These are phyloP conservation scores for Onychostoma macrolepis DNA, from an alignment of 2,113 vertebrate species.

Conservation along the genomic window DNA sequence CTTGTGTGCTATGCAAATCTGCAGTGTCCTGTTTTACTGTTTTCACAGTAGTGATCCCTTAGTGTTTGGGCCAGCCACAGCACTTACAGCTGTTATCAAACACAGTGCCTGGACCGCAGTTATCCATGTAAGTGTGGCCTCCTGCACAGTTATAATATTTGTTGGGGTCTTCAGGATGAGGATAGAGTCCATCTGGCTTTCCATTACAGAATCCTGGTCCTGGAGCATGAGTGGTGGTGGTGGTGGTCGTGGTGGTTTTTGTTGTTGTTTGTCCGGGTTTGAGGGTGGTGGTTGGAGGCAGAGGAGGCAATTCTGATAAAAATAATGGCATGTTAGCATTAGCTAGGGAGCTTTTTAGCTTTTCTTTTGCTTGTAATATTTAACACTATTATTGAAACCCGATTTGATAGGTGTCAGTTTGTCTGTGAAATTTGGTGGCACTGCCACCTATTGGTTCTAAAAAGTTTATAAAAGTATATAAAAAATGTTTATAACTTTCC, in stretches of 20 bases:
- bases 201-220: constrained; percentile 73
- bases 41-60: background rate
- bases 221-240: constrained; percentile 64
- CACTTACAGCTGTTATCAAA: constrained; percentile 71
- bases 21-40: background rate
- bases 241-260: constrained; percentile 53
- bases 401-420: background rate
- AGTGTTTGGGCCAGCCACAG: constrained; percentile 69
- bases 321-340: background rate
- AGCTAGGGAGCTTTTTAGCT: background rate
- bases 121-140: constrained; percentile 56
- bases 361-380: background rate
- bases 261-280: constrained; percentile 51
- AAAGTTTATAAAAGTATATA: no score
- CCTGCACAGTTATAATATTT: constrained; percentile 70
- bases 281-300: constrained; percentile 54
- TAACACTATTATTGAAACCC: background rate
- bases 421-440: background rate
- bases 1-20: background rate
- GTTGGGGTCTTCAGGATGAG: constrained; percentile 59
- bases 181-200: constrained; percentile 73
- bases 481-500: background rate
- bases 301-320: constrained; percentile 36
- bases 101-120: constrained; percentile 63
- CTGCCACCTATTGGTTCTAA: background rate